Base-by-base conservation (phyloP, 37 sponge, comb jelly and placozoan genomes). In the Geodia barretti region DNA sequence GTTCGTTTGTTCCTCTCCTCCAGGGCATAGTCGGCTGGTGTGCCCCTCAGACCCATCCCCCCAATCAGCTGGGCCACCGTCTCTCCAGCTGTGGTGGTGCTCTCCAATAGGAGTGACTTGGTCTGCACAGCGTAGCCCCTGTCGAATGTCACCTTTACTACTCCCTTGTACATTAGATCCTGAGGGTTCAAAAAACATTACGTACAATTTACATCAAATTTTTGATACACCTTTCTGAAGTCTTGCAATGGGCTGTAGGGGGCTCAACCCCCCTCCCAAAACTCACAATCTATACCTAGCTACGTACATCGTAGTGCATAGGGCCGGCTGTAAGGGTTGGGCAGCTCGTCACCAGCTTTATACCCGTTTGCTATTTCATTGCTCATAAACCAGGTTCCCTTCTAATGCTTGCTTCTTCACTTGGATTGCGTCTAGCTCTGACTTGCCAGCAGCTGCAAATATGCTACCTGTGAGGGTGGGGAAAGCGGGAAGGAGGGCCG, bases 111-210 rank as follows among this genome's bases (percentile, higher is more conserved):
- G 39, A 92, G 20, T 24, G 88, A 83, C 75, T 92, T 92, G 19
- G 92, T 87, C 60, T 92, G 92, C 40, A 83, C 30, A 3, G 84
- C 92, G 80, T 92, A 92, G 11, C 92, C 92, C 20, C 84, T 58
- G 68, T 92, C 92, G 74, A 80, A 92, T 35, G 81, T 84, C 58
- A 92, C 65, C 68, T 87, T 92, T 14, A 92, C 59, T 39, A 92
- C 78, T 14, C 92, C 92, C 38, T 79, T 83, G 83, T 79, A 78
- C 11, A 70, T 63, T 4, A 87, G 78, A 43, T 92, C 92, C 92
- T 92, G 76, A 23, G 23, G 43, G 21, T 23, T 26, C 2, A 29
- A 4, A 37, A 23, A 17, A 43, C 3, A 75, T 47, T 4, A 39
- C 26, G 4, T 7, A 20, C 3, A 76, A 32, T 24, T 62, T 37